Conservation (phyloP, 35 echinoderm and acorn worm genomes). For the Anneissia japonica region DNA sequence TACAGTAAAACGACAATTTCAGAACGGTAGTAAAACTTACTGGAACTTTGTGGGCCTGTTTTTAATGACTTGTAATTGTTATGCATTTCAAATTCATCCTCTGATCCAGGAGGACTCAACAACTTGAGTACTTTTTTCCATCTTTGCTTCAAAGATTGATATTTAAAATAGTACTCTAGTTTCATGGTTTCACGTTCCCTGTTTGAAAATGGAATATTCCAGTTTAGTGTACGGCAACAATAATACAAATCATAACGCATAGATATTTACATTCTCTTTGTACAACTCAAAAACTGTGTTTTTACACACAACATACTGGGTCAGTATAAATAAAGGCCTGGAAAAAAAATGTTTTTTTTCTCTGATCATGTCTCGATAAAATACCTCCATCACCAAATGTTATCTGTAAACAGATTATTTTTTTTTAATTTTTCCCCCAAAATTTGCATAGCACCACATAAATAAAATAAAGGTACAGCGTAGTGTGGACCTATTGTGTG, state of each 20-base stretch:
- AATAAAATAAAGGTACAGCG: not conserved
- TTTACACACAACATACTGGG: too few species aligned
- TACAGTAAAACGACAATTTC: too few species aligned
- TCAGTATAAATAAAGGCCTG: too few species aligned
- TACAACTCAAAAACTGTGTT: too few species aligned
- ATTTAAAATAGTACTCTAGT: slow-evolving; percentile 64
- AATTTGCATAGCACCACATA: not conserved
- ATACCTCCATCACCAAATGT: too few species aligned
- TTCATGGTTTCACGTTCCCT: slow-evolving; percentile 77
- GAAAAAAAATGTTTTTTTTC: too few species aligned
- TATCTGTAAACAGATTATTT: not conserved
- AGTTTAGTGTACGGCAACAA: too few species aligned
- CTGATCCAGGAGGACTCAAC: not conserved
- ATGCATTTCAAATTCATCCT: not conserved
- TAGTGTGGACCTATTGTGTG: not conserved
- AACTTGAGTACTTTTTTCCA: slow-evolving; percentile 65
- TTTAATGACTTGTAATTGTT: not conserved
- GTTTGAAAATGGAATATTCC: slow-evolving; percentile 8
- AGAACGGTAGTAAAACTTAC: too few species aligned
- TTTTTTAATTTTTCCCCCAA: not conserved
- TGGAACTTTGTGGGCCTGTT: not conserved
- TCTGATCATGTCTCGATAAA: too few species aligned
- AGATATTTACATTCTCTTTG: too few species aligned
- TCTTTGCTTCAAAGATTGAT: slow-evolving; percentile 77
- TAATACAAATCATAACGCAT: too few species aligned